phyloP scores from a whole-genome alignment of 2,888 invertebrate genomes.

The Periphyllus acericola region DNA sequence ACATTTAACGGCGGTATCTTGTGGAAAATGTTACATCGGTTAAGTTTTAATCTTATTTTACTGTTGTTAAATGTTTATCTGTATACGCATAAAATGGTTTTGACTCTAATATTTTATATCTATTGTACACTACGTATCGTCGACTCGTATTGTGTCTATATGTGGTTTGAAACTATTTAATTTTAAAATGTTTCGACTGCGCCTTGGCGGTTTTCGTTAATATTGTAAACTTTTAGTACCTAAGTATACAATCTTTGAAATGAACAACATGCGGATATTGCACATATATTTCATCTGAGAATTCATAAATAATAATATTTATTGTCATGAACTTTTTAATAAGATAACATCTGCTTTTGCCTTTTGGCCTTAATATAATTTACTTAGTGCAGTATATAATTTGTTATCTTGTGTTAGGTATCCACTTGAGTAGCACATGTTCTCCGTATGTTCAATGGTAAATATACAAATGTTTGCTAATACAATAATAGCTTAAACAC shows the following conservation, averaged over 20 bases:
- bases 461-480: too few species aligned
- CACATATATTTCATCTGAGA: neutral
- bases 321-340: neutral
- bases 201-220: conserved; percentile 1
- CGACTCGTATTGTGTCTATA: neutral
- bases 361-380: too few species aligned
- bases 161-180: neutral
- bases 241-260: conserved; percentile 4
- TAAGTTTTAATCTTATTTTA: neutral
- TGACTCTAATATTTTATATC: conserved; percentile 9
- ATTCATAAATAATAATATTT: neutral
- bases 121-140: conserved; percentile 4
- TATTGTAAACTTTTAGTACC: conserved; percentile 12
- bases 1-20: neutral
- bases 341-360: neutral
- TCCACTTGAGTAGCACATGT: too few species aligned
- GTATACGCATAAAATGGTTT: neutral
- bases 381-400: too few species aligned
- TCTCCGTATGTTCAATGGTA: too few species aligned
- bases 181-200: conserved; percentile 16
- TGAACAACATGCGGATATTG: neutral
- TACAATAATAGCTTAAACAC: too few species aligned
- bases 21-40: neutral
- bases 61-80: neutral
- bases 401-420: too few species aligned